These are phyloP conservation scores for Hemibagrus wyckioides DNA, from an alignment of 2,113 vertebrate species.

Conservation along the genomic window DNA sequence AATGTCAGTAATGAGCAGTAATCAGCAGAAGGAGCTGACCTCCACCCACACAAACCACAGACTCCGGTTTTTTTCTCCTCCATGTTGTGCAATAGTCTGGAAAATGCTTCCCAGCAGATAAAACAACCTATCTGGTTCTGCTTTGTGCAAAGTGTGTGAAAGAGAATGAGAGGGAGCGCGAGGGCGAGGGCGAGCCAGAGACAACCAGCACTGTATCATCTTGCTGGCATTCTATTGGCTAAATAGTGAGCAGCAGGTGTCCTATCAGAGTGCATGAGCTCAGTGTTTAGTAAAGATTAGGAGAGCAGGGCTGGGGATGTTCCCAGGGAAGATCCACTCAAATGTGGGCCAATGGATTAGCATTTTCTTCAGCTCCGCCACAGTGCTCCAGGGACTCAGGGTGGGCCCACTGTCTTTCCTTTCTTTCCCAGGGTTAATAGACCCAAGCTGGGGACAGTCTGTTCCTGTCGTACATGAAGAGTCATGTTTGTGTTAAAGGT, in stretches of 20 bases:
- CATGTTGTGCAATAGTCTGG: constrained; percentile 14
- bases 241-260: constrained; percentile 51
- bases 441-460: constrained; percentile 17
- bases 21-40: constrained; percentile 30
- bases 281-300: constrained; percentile 59
- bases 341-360: constrained; percentile 57
- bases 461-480: constrained; percentile 10
- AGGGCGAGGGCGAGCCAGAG: constrained; percentile 15
- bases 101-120: constrained; percentile 41
- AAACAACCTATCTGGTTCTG: constrained; percentile 13
- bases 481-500: constrained; percentile 13
- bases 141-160: constrained; percentile 4
- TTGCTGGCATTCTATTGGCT: constrained; percentile 52
- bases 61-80: constrained; percentile 9
- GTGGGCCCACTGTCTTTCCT: constrained; percentile 26
- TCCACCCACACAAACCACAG: constrained; percentile 16
- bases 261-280: constrained; percentile 55
- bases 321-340: constrained; percentile 55
- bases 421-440: constrained; percentile 26
- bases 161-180: constrained; percentile 9
- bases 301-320: constrained; percentile 51
- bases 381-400: constrained; percentile 27
- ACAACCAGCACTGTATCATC: constrained; percentile 6
- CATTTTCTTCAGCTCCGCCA: constrained; percentile 37
- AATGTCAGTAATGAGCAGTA: constrained; percentile 14